Evolutionary conservation across 2,888 invertebrate genomes (phyloP).

Genomic region (Sesamia inferens): DNA sequence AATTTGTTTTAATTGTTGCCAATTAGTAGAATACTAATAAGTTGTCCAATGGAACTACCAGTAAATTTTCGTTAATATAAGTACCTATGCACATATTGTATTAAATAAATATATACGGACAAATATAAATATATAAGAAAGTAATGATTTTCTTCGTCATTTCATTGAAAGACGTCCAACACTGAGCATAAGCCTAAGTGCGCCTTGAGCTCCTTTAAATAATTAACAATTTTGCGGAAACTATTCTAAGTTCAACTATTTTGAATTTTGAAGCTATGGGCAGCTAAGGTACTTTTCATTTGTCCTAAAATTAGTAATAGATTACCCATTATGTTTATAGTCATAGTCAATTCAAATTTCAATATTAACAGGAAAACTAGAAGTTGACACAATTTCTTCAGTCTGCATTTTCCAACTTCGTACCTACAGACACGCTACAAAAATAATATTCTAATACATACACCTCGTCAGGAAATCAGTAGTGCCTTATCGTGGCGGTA

Average conservation of each 20-base stretch:
- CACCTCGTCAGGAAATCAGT: constrained; percentile 54
- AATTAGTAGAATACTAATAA: constrained; percentile 6
- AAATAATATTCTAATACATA: constrained; percentile 10
- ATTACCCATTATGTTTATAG: neutral
- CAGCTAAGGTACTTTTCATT: neutral
- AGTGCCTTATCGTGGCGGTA: constrained; percentile 42
- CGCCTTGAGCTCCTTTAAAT: neutral
- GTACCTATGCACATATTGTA: neutral
- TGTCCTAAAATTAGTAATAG: neutral
- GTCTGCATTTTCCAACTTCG: constrained; percentile 7
- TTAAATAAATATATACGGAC: neutral
- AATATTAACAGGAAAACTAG: neutral
- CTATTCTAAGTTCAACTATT: too few species aligned
- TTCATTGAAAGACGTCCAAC: neutral
- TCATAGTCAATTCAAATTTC: neutral
- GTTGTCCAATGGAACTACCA: neutral
- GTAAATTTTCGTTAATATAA: neutral
- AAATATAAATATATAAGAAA: too few species aligned
- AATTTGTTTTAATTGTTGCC: constrained; percentile 11
- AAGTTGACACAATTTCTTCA: neutral
- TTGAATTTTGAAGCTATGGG: too few species aligned
- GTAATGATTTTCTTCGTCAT: neutral
- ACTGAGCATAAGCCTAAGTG: too few species aligned
- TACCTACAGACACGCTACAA: neutral
- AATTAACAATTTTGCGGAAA: neutral